Base-by-base conservation (phyloP, 2,113 vertebrate genomes). In the Catharus fuscescens region DNA sequence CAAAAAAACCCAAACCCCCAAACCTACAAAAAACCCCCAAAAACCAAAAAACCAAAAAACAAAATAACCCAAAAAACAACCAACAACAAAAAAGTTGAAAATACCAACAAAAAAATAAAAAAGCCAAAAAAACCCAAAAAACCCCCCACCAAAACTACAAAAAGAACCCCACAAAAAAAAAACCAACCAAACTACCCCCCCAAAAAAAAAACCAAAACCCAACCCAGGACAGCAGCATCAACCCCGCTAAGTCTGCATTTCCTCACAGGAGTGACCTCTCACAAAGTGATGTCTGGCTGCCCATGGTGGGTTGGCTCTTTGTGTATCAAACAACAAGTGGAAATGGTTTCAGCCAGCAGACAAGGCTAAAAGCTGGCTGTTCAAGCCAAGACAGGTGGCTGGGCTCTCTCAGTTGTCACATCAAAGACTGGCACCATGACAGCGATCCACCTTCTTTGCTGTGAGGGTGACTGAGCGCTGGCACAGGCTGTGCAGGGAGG, bases 321-420 rank as follows among this genome's bases (percentile, higher is more conserved):
- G 6, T n/a, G 2, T 25, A 3, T 12, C 5, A 7, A 11, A 48
- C 0, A 11, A 48, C 0, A 29, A 3, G 28, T 32, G 47, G 45
- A 65, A 83, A 53, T 34, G 2, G 1, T 77, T 65, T 29, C 48
- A 61, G 8, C 0, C 2, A 45, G 8, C 21, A 57, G 1, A 1
- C 11, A 18, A 4, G 14, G 42, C 25, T 57, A 10, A 72, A 70
- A 77, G 13, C 7, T 61, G 21, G 0, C 34, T 60, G 10, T 52
- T 44, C 17, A 16, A 78, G 40, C 29, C 65, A 21, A 61, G n/a
- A 2, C 38, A 44, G 16, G 14, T 29, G 57, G 5, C 34, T 67
- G 42, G 25, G 12, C 25, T 88, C 36, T 81, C 31, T 53, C 31
- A 38, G 15, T 5, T 57, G 23, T 38, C 45, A 56, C 26, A 5